Conservation (phyloP, 2,113 vertebrate species). For the Nansenia antarctica region DNA sequence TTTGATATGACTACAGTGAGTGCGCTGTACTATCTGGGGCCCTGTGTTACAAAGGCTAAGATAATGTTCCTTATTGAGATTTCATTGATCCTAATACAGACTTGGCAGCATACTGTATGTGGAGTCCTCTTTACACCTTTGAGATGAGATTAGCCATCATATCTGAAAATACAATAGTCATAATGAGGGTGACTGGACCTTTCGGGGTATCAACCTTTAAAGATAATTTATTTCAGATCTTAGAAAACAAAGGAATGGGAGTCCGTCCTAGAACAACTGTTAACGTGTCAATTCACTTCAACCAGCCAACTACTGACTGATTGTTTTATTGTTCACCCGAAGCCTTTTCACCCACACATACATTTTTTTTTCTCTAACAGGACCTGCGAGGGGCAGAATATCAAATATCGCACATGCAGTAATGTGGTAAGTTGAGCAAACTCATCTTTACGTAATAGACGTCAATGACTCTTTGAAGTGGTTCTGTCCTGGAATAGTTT, state of each 20-base stretch:
- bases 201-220: too few relatives aligned
- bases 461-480: slow-evolving; percentile 32
- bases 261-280: slow-evolving; percentile 11
- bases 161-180: too few relatives aligned
- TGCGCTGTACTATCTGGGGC: slow-evolving; percentile 17
- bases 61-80: too few relatives aligned
- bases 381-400: slow-evolving; percentile 94
- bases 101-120: too few relatives aligned
- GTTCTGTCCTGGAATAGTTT: slow-evolving; percentile 19
- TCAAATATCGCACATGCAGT: slow-evolving; percentile 95
- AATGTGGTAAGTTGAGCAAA: slow-evolving; percentile 87
- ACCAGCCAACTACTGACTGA: slow-evolving; percentile 15
- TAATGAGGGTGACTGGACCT: too few relatives aligned
- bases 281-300: slow-evolving; percentile 27
- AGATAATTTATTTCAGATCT: neutral
- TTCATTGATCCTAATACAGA: too few relatives aligned
- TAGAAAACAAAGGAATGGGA: slow-evolving; percentile 7
- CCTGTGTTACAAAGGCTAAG: neutral
- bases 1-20: slow-evolving; percentile 15
- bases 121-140: too few relatives aligned
- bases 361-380: slow-evolving; percentile 68
- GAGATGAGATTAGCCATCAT: too few relatives aligned
- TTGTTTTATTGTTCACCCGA: slow-evolving; percentile 44
- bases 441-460: slow-evolving; percentile 42
- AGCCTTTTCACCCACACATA: slow-evolving; percentile 24